These are phyloP conservation scores for Poeciliopsis infans DNA, from an alignment of 2,797 vertebrate species.

Conservation along the genomic window DNA sequence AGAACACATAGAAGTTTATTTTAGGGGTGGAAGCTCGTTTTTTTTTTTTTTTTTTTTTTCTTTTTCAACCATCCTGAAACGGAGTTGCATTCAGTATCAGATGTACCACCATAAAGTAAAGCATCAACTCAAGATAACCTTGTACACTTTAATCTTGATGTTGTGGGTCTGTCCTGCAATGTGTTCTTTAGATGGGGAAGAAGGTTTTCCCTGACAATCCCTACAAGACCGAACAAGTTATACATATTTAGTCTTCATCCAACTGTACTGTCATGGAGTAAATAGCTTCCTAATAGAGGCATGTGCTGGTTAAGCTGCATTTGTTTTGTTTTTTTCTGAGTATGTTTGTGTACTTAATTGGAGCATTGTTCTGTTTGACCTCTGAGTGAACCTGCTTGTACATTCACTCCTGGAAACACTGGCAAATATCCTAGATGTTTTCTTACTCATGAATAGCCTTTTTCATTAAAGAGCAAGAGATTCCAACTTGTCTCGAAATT, in stretches of 20 bases:
- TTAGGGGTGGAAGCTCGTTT: not conserved
- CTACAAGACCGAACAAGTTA: conserved; percentile 5
- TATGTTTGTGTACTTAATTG: not conserved
- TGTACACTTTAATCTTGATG: not conserved
- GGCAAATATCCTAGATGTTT: not conserved
- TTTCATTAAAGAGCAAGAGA: not conserved
- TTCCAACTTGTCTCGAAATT: not conserved
- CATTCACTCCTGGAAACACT: not conserved
- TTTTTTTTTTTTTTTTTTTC: not conserved
- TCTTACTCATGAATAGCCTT: not conserved
- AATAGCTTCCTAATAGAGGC: not conserved
- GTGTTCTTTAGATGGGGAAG: not conserved
- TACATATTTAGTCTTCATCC: not conserved
- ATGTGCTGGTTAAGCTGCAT: not conserved
- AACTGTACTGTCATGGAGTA: not conserved
- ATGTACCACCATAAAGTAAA: not conserved
- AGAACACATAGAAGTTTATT: not conserved
- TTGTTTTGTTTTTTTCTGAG: not conserved
- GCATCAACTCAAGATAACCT: not conserved
- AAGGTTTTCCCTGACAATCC: not conserved
- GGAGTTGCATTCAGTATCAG: not conserved
- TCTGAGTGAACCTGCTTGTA: not conserved
- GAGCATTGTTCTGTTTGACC: not conserved
- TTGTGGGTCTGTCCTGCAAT: not conserved
- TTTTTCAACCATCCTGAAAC: not conserved